phyloP scores from a whole-genome alignment of 1,140 invertebrate genomes.

The Magallana gigas region DNA sequence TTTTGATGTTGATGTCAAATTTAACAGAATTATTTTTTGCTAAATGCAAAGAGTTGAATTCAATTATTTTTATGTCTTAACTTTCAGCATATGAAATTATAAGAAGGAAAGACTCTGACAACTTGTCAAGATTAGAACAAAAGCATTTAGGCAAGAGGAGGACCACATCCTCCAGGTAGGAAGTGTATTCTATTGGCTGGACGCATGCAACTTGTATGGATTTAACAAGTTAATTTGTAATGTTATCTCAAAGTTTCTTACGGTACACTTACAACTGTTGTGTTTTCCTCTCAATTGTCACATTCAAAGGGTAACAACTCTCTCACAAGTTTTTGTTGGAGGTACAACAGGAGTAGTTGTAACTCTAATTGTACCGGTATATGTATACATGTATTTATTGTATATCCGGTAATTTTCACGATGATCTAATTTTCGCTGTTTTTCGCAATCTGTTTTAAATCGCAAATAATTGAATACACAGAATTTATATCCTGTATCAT shows the following conservation, averaged over 20 bases:
- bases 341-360: neutral
- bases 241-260: neutral
- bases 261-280: neutral
- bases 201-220: too few relatives aligned
- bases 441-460: too few relatives aligned
- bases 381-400: too few relatives aligned
- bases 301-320: neutral
- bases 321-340: neutral
- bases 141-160: conserved; percentile 44
- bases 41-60: too few relatives aligned
- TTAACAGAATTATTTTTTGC: neutral
- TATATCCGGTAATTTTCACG: too few relatives aligned
- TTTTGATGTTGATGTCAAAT: neutral
- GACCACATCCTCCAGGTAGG: conserved; percentile 31
- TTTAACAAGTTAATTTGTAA: too few relatives aligned
- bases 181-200: neutral
- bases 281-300: neutral
- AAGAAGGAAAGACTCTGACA: conserved; percentile 13
- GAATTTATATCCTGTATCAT: too few relatives aligned
- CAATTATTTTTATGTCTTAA: neutral
- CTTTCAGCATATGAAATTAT: neutral
- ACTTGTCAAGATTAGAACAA: conserved; percentile 43
- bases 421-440: too few relatives aligned
- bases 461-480: too few relatives aligned
- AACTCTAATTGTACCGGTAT: neutral